phyloP scores from a whole-genome alignment of 2,113 vertebrate species.

The Raja brachyura region DNA sequence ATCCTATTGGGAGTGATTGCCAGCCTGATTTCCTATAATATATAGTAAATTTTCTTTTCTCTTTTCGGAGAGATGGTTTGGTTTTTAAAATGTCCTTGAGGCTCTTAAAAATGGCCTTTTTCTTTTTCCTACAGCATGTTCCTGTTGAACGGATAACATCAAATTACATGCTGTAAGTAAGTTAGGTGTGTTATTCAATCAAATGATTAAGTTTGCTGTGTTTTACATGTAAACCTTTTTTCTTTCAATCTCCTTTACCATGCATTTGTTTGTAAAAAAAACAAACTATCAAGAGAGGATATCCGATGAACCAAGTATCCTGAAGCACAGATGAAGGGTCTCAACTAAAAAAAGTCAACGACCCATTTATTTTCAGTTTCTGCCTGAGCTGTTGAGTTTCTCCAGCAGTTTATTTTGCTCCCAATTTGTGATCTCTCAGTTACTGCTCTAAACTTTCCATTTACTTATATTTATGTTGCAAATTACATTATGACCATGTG shows the following conservation, averaged over 20 bases:
- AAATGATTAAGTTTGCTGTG: no score
- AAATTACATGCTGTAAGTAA: neutral
- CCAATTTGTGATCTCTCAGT: no score
- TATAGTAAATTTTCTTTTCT: neutral
- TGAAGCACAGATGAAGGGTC: no score
- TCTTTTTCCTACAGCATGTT: neutral
- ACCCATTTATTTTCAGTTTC: neutral
- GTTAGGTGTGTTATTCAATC: neutral
- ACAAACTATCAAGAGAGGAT: neutral
- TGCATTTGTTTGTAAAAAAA: neutral
- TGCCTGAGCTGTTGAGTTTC: no score
- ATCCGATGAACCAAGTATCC: neutral
- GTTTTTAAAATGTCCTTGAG: neutral
- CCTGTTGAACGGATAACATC: neutral
- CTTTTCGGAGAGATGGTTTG: neutral
- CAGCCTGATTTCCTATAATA: neutral
- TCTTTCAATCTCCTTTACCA: no score
- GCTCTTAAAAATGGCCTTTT: neutral
- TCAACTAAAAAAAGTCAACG: no score
- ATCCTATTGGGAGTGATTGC: neutral
- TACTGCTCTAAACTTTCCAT: no score
- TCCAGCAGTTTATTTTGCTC: no score
- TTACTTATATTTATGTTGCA: no score
- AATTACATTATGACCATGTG: no score
- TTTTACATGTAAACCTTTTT: neutral